Percentiles rank a stretch among this genome's conserved stretches.
phyloP scores from a whole-genome alignment of 2,797 vertebrate genomes.

The Lycodopsis pacificus region DNA sequence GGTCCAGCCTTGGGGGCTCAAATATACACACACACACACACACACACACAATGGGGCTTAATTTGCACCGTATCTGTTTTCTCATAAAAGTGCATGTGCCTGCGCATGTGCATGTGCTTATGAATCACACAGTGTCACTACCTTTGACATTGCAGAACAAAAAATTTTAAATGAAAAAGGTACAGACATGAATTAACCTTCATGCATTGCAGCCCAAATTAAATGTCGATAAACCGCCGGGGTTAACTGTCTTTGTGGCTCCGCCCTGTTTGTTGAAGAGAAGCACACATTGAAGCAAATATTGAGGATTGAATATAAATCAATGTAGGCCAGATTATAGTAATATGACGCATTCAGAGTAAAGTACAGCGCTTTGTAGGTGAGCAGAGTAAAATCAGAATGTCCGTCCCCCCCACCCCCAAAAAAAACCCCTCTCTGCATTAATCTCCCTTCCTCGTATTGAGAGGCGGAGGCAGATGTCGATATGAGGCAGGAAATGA shows the following conservation, averaged over 20 bases:
- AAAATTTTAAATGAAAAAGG: neutral
- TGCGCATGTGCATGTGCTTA: neutral
- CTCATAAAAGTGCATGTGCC: neutral
- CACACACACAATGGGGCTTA: slow-evolving; percentile 1
- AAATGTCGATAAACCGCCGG: neutral
- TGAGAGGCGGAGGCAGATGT: slow-evolving; percentile 65
- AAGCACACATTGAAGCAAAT: neutral
- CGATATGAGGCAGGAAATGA: slow-evolving; percentile 70
- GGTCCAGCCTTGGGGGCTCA: slow-evolving; percentile 21
- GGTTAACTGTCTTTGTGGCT: neutral
- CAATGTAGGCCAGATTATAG: neutral
- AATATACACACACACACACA: too few relatives aligned
- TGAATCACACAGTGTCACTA: slow-evolving; percentile 6
- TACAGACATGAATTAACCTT: neutral
- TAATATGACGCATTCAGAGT: neutral
- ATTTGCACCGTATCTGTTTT: slow-evolving; percentile 5
- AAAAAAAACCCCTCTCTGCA: slow-evolving; percentile 6
- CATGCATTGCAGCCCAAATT: neutral
- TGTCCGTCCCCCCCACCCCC: slow-evolving; percentile 4
- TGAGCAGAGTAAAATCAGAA: slow-evolving; percentile 3
- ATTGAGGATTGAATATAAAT: neutral
- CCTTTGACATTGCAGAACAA: neutral
- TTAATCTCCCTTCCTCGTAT: slow-evolving; percentile 47
- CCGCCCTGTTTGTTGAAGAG: neutral
- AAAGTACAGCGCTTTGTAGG: neutral